Percentiles rank a stretch among this genome's conserved stretches.
These are phyloP conservation scores for Lepidurus apus DNA, from an alignment of 1,140 invertebrate species.

Conservation along the genomic window DNA sequence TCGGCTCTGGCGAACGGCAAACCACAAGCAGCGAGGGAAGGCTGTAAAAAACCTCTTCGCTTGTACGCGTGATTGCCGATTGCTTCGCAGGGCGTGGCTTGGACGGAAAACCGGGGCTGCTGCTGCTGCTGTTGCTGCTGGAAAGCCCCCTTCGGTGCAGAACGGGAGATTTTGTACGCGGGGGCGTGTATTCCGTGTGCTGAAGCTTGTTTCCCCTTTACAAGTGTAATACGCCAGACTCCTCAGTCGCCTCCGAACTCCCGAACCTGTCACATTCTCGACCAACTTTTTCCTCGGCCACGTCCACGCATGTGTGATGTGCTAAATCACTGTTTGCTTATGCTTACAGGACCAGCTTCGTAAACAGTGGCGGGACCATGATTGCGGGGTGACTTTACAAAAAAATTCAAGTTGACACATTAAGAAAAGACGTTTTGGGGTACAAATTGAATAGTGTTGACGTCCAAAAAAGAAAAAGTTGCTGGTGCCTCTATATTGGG, in stretches of 20 bases:
- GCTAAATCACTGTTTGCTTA: constrained; percentile 5
- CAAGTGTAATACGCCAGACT: not conserved
- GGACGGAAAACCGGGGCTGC: not conserved
- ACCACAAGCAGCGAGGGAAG: not conserved
- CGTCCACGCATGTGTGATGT: constrained; percentile 6
- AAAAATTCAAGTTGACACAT: not conserved
- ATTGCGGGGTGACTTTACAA: not conserved
- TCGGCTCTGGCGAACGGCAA: not conserved
- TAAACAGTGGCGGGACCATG: not conserved
- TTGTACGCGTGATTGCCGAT: not conserved
- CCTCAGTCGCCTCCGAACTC: constrained; percentile 1
- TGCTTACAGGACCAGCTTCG: not conserved
- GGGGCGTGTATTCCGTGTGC: not conserved
- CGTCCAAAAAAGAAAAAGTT: not conserved
- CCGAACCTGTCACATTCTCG: not conserved
- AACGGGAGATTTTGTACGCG: not conserved
- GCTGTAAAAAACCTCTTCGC: not conserved
- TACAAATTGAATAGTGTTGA: not conserved
- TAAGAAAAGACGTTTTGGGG: no score
- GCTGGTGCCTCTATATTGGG: not conserved
- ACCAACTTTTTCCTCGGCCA: not conserved
- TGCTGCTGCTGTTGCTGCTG: no score
- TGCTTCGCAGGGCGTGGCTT: not conserved
- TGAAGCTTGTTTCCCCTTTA: not conserved
- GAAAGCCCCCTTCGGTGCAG: no score